Evolutionary conservation across 2,797 vertebrate species (phyloP).

Genomic region (Leuciscus waleckii): DNA sequence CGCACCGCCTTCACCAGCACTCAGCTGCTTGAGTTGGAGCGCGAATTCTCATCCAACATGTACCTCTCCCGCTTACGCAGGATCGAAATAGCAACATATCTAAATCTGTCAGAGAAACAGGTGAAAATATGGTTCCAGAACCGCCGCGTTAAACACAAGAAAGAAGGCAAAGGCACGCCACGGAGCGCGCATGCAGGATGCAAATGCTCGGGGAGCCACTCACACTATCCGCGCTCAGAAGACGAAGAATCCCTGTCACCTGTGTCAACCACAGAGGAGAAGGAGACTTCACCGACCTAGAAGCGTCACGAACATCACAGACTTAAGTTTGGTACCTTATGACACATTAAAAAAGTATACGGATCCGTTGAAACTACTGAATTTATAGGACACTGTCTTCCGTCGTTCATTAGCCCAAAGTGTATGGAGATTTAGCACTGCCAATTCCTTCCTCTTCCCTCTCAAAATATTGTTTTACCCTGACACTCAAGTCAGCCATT

Average conservation of each 20-base stretch:
- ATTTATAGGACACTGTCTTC: slow-evolving; percentile 27
- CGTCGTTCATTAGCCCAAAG: slow-evolving; percentile 9
- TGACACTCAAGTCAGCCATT: neutral
- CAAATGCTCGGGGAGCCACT: slow-evolving; percentile 87
- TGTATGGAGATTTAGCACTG: slow-evolving; percentile 16
- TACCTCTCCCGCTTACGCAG: slow-evolving; percentile 94
- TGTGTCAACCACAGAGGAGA: slow-evolving; percentile 89
- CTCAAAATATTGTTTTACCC: neutral
- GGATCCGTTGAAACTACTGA: slow-evolving; percentile 40
- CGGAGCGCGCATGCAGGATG: slow-evolving; percentile 88
- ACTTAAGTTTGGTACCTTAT: slow-evolving; percentile 43
- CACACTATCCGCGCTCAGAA: slow-evolving; percentile 90
- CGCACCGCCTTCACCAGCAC: slow-evolving; percentile 98
- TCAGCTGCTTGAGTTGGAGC: slow-evolving; percentile 95
- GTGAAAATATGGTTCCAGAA: slow-evolving; percentile 99
- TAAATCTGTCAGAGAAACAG: slow-evolving; percentile 96
- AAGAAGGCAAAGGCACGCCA: slow-evolving; percentile 92
- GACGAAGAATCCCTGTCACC: slow-evolving; percentile 96
- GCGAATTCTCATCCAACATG: slow-evolving; percentile 98
- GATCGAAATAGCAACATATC: slow-evolving; percentile 97
- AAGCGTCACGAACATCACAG: slow-evolving; percentile 9
- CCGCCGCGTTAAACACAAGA: slow-evolving; percentile 97
- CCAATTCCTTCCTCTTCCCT: neutral
- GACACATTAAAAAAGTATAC: slow-evolving; percentile 64
- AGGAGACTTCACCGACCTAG: slow-evolving; percentile 89